phyloP scores from a whole-genome alignment of 1,140 invertebrate genomes.

The Hydropsyche tenuis region DNA sequence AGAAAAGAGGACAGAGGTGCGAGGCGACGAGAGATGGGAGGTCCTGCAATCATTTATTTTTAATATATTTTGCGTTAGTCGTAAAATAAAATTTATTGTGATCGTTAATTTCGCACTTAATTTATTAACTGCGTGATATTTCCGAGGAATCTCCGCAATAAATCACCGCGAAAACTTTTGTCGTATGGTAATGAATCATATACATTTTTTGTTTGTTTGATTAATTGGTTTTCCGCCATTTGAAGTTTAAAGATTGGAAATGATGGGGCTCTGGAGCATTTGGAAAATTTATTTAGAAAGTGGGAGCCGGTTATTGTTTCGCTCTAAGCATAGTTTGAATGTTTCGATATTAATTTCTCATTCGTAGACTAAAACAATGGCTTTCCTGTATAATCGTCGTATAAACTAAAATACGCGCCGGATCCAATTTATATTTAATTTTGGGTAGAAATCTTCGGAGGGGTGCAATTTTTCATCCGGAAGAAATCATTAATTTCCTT shows the following conservation, averaged over 20 bases:
- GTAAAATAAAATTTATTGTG: constrained; percentile 21
- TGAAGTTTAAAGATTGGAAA: too few species aligned
- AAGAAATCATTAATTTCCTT: constrained; percentile 1
- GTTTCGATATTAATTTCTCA: too few species aligned
- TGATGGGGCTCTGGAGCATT: too few species aligned
- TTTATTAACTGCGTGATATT: constrained; percentile 14
- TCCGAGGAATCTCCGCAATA: not conserved
- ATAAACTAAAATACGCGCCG: too few species aligned
- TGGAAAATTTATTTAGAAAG: too few species aligned
- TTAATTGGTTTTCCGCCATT: not conserved
- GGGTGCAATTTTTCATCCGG: not conserved
- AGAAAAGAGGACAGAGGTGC: not conserved
- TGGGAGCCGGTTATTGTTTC: too few species aligned
- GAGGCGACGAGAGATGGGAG: not conserved
- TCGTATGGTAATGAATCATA: not conserved
- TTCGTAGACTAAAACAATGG: too few species aligned
- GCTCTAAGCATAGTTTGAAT: too few species aligned
- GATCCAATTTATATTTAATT: too few species aligned
- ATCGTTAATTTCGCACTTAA: constrained; percentile 22
- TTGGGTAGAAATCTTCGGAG: too few species aligned
- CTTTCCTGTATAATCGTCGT: too few species aligned
- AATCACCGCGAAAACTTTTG: not conserved
- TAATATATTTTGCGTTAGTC: not conserved
- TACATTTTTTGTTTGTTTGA: not conserved
- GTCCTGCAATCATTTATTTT: constrained; percentile 8